These are phyloP conservation scores for Papilio protenor DNA, from an alignment of 2,888 invertebrate species.

Conservation along the genomic window DNA sequence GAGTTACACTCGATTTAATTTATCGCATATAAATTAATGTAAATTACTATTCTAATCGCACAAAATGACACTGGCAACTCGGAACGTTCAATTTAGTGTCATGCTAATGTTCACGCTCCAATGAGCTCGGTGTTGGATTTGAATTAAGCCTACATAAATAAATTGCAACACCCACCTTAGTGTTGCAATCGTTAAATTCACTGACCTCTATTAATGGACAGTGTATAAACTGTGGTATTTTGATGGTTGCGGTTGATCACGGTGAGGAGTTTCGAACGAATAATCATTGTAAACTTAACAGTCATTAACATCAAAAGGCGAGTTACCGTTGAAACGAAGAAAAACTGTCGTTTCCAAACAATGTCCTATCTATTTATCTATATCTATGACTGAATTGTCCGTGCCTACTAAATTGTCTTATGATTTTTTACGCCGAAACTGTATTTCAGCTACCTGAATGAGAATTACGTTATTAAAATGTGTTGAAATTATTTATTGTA, in stretches of 20 bases:
- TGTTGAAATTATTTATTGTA: not conserved
- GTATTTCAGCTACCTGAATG: not conserved
- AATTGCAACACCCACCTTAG: constrained; percentile 4
- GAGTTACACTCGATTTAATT: not conserved
- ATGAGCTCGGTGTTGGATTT: constrained; percentile 3
- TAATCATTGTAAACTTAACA: too few relatives aligned
- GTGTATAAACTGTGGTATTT: too few relatives aligned
- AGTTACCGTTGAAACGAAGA: too few relatives aligned
- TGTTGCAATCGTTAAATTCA: not conserved
- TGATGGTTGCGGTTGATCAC: too few relatives aligned
- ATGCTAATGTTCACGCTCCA: constrained; percentile 10
- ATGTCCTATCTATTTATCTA: too few relatives aligned
- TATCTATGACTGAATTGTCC: too few relatives aligned
- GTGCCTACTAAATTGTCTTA: too few relatives aligned
- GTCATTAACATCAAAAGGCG: too few relatives aligned
- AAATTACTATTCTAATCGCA: constrained; percentile 12
- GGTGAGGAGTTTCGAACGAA: too few relatives aligned
- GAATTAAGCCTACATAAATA: constrained; percentile 9
- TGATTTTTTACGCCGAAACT: not conserved
- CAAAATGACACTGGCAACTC: constrained; percentile 12
- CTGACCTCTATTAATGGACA: too few relatives aligned
- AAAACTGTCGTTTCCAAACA: too few relatives aligned
- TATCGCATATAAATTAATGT: constrained; percentile 11
- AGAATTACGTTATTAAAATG: not conserved
- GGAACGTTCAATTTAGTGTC: constrained; percentile 14